A percentile compares a stretch with the other conserved stretches of the same genome.
These are phyloP conservation scores for Limnephilus auricula DNA, from an alignment of 2,888 invertebrate species.

Conservation along the genomic window DNA sequence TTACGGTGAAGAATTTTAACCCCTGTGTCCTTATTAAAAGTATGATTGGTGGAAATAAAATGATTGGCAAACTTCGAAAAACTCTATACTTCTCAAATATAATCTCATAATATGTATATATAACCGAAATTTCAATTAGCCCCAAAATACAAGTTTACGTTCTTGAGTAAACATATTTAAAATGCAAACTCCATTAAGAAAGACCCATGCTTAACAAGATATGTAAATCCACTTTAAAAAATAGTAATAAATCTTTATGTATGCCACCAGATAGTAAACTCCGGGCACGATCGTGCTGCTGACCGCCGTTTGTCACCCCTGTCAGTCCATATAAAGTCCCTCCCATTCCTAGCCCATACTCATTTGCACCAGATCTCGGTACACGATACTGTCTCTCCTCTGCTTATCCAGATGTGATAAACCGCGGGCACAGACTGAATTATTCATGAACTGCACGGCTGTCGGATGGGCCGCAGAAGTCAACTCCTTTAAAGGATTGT, in stretches of 20 bases:
- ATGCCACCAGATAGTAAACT: background rate
- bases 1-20: too few relatives aligned
- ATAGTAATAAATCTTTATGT: background rate
- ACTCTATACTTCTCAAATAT: too few relatives aligned
- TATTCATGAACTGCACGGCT: background rate
- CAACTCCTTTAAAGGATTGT: background rate
- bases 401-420: constrained; percentile 12
- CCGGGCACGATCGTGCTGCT: background rate
- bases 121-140: too few relatives aligned
- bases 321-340: constrained; percentile 24
- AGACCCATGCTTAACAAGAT: background rate
- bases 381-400: constrained; percentile 5
- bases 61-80: too few relatives aligned
- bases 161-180: too few relatives aligned
- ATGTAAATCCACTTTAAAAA: background rate
- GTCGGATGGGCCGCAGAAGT: background rate
- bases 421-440: background rate
- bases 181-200: background rate
- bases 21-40: too few relatives aligned
- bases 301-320: constrained; percentile 16
- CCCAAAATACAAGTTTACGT: too few relatives aligned
- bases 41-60: too few relatives aligned
- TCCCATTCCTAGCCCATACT: constrained; percentile 23
- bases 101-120: too few relatives aligned
- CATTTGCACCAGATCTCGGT: constrained; percentile 33